These are phyloP conservation scores for Chionis minor DNA, from an alignment of 2,113 vertebrate species.

Conservation along the genomic window DNA sequence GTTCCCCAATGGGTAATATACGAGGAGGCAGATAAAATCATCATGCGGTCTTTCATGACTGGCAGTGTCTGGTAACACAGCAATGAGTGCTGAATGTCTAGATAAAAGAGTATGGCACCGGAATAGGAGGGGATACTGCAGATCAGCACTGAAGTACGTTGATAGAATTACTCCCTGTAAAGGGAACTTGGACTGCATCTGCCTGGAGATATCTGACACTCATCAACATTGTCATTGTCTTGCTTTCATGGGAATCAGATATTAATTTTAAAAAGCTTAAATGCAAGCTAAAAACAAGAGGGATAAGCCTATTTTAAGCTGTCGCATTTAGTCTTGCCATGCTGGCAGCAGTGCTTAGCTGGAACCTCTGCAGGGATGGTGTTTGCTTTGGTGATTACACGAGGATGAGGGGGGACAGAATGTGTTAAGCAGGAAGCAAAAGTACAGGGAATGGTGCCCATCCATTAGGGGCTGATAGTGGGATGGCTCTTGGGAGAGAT, in stretches of 20 bases:
- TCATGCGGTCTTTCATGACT: constrained; percentile 26
- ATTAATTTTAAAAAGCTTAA: constrained; percentile 46
- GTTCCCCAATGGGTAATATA: constrained; percentile 12
- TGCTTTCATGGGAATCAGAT: constrained; percentile 9
- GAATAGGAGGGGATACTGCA: neutral
- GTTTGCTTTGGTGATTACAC: neutral
- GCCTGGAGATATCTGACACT: constrained; percentile 41
- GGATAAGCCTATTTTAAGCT: neutral
- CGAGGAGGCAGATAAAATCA: constrained; percentile 46
- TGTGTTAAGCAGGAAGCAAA: neutral
- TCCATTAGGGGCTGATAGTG: constrained; percentile 30
- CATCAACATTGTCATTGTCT: neutral
- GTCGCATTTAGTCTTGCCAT: neutral
- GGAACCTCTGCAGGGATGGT: neutral
- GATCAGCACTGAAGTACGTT: neutral
- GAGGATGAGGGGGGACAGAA: neutral
- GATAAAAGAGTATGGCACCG: constrained; percentile 14
- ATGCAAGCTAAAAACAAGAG: neutral
- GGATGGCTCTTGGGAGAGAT: constrained; percentile 20
- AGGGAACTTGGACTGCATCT: neutral
- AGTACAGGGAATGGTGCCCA: neutral
- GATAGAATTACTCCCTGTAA: constrained; percentile 51
- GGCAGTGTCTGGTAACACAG: constrained; percentile 54
- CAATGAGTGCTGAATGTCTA: neutral
- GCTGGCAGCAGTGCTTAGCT: neutral